Conservation (phyloP, 2,888 invertebrate genomes). For the Tubulanus polymorphus region DNA sequence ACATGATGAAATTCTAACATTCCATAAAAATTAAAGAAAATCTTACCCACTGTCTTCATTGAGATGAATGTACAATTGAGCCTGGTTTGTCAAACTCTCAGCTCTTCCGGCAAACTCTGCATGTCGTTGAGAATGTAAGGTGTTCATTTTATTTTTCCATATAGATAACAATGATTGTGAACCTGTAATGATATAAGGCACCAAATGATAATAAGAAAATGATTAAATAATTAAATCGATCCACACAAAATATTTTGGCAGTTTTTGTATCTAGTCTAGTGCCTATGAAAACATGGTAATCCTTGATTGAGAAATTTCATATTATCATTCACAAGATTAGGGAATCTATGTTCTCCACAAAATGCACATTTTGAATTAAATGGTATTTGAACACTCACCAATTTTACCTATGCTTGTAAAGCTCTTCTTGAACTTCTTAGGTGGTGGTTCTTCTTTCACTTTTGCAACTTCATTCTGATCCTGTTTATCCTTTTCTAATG, state of each 20-base stretch:
- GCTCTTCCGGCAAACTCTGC: constrained; percentile 63
- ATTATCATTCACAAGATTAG: too few relatives aligned
- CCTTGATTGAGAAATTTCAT: too few relatives aligned
- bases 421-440: constrained; percentile 36
- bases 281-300: too few relatives aligned
- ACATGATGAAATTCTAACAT: too few relatives aligned
- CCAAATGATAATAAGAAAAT: too few relatives aligned
- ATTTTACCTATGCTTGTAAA: constrained; percentile 32
- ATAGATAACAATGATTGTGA: constrained; percentile 60
- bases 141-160: constrained; percentile 61
- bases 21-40: too few relatives aligned
- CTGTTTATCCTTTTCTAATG: constrained; percentile 44
- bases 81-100: constrained; percentile 29
- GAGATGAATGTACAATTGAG: constrained; percentile 41
- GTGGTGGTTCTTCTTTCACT: constrained; percentile 31
- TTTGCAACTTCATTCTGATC: constrained; percentile 33
- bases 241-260: too few relatives aligned
- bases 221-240: too few relatives aligned
- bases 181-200: too few relatives aligned
- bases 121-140: constrained; percentile 56
- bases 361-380: constrained; percentile 5
- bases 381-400: constrained; percentile 21
- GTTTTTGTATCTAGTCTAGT: too few relatives aligned
- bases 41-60: constrained; percentile 23
- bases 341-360: too few relatives aligned